Conservation (phyloP, 2,113 vertebrate genomes). For the Pygoscelis antarcticus region DNA sequence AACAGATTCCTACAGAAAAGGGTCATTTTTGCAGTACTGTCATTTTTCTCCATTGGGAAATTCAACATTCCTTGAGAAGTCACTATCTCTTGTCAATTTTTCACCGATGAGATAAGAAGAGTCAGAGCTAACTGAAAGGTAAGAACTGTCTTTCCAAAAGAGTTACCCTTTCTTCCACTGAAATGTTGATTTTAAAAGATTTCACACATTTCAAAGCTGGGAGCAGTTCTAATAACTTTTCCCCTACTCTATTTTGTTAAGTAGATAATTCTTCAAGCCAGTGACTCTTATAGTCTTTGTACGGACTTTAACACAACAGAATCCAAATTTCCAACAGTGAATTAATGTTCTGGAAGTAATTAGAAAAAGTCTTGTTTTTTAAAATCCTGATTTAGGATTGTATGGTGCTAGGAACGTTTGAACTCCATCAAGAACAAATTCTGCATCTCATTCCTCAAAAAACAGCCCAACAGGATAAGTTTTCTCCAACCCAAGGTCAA, state of each 20-base stretch:
- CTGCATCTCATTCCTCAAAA: not conserved
- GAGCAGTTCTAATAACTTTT: not conserved
- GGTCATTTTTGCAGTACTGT: not conserved
- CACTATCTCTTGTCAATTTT: not conserved
- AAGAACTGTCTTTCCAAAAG: not conserved
- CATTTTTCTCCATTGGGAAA: not conserved
- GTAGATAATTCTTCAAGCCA: conserved; percentile 4
- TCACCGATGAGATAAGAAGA: not conserved
- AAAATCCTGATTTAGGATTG: not conserved
- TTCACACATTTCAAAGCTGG: not conserved
- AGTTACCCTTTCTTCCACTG: not conserved
- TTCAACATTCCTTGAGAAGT: not conserved
- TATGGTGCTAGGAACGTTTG: not conserved
- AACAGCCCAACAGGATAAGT: not conserved
- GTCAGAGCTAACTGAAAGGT: not conserved
- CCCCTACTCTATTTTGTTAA: not conserved
- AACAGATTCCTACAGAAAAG: not conserved
- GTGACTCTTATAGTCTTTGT: not conserved
- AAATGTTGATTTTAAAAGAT: not conserved
- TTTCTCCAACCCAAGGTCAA: not conserved
- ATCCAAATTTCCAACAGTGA: not conserved
- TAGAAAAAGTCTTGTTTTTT: not conserved
- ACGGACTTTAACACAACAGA: not conserved
- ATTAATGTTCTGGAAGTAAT: conserved; percentile 23
- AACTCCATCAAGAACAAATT: not conserved